Evolutionary conservation across 1,140 invertebrate species (phyloP).

Genomic region (Pteromalus puparum): DNA sequence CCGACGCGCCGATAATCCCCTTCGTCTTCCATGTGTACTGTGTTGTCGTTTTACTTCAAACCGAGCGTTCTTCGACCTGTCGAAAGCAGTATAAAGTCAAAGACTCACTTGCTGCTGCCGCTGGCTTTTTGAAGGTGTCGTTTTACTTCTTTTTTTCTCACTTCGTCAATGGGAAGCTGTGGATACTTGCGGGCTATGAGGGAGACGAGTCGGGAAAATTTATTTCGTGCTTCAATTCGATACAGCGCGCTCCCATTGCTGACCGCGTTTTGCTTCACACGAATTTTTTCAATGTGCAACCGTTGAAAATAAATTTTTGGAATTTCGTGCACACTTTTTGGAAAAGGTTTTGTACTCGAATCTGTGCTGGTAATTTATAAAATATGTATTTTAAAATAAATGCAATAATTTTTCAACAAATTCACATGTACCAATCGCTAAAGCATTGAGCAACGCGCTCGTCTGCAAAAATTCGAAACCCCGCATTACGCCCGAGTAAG

Average conservation of each 20-base stretch:
- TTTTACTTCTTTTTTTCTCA: background rate
- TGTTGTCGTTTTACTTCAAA: background rate
- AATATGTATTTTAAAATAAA: no score
- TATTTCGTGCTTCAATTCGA: background rate
- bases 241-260: background rate
- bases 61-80: background rate
- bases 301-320: background rate
- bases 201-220: background rate
- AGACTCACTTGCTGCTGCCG: background rate
- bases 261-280: background rate
- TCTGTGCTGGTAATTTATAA: no score
- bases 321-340: no score
- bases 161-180: background rate
- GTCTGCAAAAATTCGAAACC: background rate
- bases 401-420: background rate
- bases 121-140: background rate
- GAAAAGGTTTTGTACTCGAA: no score
- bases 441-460: background rate
- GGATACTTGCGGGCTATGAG: background rate
- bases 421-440: background rate
- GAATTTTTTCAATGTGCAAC: background rate
- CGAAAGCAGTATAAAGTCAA: conserved; percentile 11
- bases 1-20: conserved; percentile 3
- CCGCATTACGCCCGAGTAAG: background rate
- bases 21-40: no score